Percentiles rank a stretch among this genome's conserved stretches.
phyloP scores from a whole-genome alignment of 2,113 vertebrate species.

The Paracanthobrama guichenoti region DNA sequence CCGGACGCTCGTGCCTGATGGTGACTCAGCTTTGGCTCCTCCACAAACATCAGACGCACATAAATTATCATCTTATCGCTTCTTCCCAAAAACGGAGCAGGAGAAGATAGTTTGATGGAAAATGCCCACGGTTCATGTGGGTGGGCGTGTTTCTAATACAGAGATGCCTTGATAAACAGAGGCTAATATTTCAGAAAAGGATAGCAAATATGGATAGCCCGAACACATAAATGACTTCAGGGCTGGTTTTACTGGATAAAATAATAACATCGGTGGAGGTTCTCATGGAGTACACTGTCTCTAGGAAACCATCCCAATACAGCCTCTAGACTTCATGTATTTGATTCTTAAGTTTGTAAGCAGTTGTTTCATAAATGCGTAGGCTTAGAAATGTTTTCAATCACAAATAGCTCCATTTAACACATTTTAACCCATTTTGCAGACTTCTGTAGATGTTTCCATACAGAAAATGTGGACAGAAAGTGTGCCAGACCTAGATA shows the following conservation, averaged over 20 bases:
- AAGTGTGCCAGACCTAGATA: background rate
- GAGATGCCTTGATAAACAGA: too few species aligned
- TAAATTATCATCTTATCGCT: slow-evolving; percentile 43
- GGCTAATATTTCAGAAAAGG: background rate
- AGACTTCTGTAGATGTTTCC: background rate
- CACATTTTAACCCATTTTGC: background rate
- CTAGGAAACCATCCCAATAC: background rate
- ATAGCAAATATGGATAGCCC: background rate
- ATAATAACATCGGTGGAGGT: background rate
- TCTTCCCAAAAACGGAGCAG: slow-evolving; percentile 26
- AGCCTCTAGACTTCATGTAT: background rate
- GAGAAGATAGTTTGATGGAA: slow-evolving; percentile 4
- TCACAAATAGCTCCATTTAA: background rate
- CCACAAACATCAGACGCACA: slow-evolving; percentile 22
- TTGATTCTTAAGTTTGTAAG: background rate
- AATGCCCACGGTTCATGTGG: background rate
- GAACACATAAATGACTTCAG: background rate
- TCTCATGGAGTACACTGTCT: background rate
- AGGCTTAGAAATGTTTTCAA: background rate
- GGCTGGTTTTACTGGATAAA: background rate
- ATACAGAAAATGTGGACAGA: background rate
- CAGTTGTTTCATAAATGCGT: background rate
- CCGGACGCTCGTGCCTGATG: background rate
- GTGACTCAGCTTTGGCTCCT: slow-evolving; percentile 21
- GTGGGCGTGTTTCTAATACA: background rate